Conservation (phyloP, 2,888 invertebrate species). For the Melieria picta region DNA sequence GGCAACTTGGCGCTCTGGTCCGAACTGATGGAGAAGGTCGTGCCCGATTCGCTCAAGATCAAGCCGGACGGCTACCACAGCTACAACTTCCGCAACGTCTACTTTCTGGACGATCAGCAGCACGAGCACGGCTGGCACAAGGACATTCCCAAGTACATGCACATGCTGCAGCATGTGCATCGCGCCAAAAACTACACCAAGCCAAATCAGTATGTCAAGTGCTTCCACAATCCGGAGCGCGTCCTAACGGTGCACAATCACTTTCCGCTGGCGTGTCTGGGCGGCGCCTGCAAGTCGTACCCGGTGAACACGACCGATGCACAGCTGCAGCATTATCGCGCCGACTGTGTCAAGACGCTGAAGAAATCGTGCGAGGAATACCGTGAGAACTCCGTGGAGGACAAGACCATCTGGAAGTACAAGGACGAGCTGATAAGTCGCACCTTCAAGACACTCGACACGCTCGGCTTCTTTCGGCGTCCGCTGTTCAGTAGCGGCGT, state of each 20-base stretch:
- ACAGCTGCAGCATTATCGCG: constrained; percentile 92
- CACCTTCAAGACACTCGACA: constrained; percentile 76
- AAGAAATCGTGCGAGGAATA: constrained; percentile 86
- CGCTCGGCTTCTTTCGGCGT: constrained; percentile 73
- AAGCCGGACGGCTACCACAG: constrained; percentile 71
- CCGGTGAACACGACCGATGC: constrained; percentile 84
- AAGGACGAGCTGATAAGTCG: constrained; percentile 79
- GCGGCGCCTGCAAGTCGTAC: constrained; percentile 85
- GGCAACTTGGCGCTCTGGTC: constrained; percentile 76
- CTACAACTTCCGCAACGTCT: constrained; percentile 91
- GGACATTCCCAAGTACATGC: constrained; percentile 86
- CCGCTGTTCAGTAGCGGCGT: constrained; percentile 44
- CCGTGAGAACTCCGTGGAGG: constrained; percentile 82
- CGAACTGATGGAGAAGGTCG: constrained; percentile 78
- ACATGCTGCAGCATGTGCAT: constrained; percentile 93
- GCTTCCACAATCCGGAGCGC: constrained; percentile 91
- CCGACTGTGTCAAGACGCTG: constrained; percentile 88
- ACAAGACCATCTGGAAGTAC: constrained; percentile 89
- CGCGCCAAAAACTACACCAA: constrained; percentile 91
- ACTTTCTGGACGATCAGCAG: constrained; percentile 88
- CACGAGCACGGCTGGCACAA: constrained; percentile 83
- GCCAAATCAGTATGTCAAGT: constrained; percentile 92
- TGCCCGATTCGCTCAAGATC: constrained; percentile 73
- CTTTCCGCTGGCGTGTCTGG: constrained; percentile 88
- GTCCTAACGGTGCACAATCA: constrained; percentile 92